Evolutionary conservation across 2,888 invertebrate genomes (phyloP), one percentile per base, ranked within the genome.

Genomic region (Baronia brevicornis): DNA sequence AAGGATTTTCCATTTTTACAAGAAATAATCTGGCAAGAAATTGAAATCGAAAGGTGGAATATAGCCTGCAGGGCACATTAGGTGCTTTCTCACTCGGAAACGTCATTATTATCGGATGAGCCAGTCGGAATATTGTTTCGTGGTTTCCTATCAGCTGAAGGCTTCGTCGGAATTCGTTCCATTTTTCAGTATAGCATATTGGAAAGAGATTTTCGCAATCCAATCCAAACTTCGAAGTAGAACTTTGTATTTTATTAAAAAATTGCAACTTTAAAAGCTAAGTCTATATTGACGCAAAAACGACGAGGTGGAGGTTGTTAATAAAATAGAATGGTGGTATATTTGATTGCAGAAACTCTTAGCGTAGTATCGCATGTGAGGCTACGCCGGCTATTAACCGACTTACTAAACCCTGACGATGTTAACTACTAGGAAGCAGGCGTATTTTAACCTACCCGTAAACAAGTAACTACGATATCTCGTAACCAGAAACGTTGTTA

Each of bases 61-160:
- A 50, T 52, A 41, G 50, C 51, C 49, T 48, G 46, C 46, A 54
- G 53, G 54, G 55, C 53, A 57, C 58, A 66, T 67, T 65, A 66
- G 61, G 59, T 48, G 54, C 49, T 46, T 54, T 45, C 49, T 65
- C 63, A 51, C 41, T 49, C 58, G 69, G 63, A 72, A 75, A 70
- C 63, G 67, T 72, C 61, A 64, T 67, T 66, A 72, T 72, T 68
- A 70, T 65, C 63, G 60, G 47, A 47, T 51, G 46, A 54, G 51
- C 60, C 57, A 57, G 48, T 44, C 46, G 47, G 58, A 64, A 68
- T 65, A 72, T 73, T 73, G 66, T 70, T 67, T 63, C 60, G 62
- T 54, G 67, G 65, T 65, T 60, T 60, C 53, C 58, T 63, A 65
- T 66, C 59, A 59, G 59, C 63, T 60, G 51, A 48, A 48, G 37